Base-by-base conservation (phyloP, 2,113 vertebrate species). In the Oophaga pumilio region DNA sequence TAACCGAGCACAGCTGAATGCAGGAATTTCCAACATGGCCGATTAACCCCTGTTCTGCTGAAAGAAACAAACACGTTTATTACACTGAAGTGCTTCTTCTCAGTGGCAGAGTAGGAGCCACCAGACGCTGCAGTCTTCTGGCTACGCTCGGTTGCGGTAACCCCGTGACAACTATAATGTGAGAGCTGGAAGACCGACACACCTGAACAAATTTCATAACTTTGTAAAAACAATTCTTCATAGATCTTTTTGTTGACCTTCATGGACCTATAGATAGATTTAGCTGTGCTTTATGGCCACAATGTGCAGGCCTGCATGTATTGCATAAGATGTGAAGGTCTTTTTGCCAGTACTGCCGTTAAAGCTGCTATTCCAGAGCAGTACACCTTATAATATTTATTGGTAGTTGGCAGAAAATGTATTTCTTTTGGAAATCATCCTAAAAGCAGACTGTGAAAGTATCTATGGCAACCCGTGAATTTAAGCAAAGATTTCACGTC, bases 361-460 rank as follows among this genome's bases (percentile, higher is more conserved):
- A 73, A 80, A 83, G 71, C 49, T 49, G 81, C 59, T 50, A 52
- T 84, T 83, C 59, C 81, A 83, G 50, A 64, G 64, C 87, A 84
- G 87, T 74, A 88, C 80, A 88, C 87, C 87, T 88, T 82, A 60
- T 71, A 60, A 77, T 84, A 88, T 88, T 77, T 84, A 88, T 84
- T 88, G 79, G 60, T 76, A 77, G 59, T 77, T 84, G 80, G 59
- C 87, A 56, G 71, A 88, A 88, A 88, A 88, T 87, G 69, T 88
- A 80, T 84, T 88, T 88, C 87, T 84, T 88, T 84, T 88, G 87
- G 87, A 88, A 88, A 77, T 76, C 59, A 68, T 84, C 81, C 87
- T 76, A 88, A 88, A 87, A 88, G 82, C 86, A 84, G 87, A 76
- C 71, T 56, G 78, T 82, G 80, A 77, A 88, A 88, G 80, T 88